Percentiles rank a stretch among this genome's conserved stretches.
Evolutionary conservation across 2,888 invertebrate species (phyloP).

Genomic region (Augochlorella aurata): DNA sequence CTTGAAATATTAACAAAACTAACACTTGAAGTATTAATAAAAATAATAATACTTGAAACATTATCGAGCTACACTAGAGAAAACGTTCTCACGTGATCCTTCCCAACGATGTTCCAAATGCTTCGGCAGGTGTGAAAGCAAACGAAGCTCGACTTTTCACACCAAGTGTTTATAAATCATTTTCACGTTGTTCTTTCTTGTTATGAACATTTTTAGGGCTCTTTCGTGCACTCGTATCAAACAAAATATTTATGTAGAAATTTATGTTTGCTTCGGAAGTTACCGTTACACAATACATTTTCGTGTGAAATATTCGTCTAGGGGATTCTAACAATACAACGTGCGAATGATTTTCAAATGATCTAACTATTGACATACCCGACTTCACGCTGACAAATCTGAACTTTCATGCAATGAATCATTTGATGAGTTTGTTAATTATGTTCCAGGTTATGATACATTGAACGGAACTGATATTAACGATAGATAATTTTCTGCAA

Average conservation of each 20-base stretch:
- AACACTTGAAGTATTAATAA: too few relatives aligned
- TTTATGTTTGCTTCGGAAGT: background rate
- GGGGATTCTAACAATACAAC: background rate
- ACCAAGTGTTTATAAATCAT: background rate
- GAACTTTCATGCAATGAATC: too few relatives aligned
- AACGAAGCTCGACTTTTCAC: slow-evolving; percentile 1
- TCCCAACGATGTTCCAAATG: background rate
- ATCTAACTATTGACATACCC: too few relatives aligned
- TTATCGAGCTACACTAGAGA: background rate
- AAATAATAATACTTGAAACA: background rate
- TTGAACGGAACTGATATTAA: too few relatives aligned
- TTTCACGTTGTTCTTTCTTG: slow-evolving; percentile 8
- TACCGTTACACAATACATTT: background rate
- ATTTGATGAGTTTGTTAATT: too few relatives aligned
- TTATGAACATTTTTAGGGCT: background rate
- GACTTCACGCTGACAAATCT: too few relatives aligned
- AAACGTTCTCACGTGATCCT: background rate
- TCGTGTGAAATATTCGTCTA: background rate
- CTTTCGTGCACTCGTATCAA: background rate
- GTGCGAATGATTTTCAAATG: too few relatives aligned
- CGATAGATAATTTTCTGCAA: too few relatives aligned
- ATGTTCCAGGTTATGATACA: too few relatives aligned
- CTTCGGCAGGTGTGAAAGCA: slow-evolving; percentile 2
- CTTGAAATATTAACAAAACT: too few relatives aligned
- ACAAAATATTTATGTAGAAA: background rate